A percentile compares a stretch with the other conserved stretches of the same genome.
Conservation (phyloP, 2,113 vertebrate genomes). For the Podarcis raffonei region DNA sequence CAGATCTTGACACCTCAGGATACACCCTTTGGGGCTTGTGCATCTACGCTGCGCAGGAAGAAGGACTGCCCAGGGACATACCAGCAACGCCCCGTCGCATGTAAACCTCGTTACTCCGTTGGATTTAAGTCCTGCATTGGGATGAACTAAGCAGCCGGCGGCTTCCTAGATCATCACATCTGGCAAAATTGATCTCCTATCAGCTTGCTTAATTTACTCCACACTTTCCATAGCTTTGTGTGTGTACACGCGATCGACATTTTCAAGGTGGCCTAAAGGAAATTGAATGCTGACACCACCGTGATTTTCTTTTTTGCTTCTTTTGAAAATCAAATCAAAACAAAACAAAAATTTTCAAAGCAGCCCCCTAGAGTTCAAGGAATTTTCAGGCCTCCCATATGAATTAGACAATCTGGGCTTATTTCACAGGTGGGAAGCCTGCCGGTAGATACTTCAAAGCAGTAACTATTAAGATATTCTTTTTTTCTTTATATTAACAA, state of each 20-base stretch:
- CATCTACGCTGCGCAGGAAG: conserved; percentile 85
- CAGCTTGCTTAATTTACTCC: conserved; percentile 1
- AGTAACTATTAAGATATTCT: conserved; percentile 21
- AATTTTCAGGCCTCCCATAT: conserved; percentile 33
- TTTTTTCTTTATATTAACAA: conserved; percentile 1
- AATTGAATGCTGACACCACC: conserved; percentile 29
- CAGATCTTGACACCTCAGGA: conserved; percentile 91
- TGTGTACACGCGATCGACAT: conserved; percentile 17
- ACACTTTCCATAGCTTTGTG: not conserved
- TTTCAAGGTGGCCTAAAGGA: conserved; percentile 33
- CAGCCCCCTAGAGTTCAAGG: conserved; percentile 40
- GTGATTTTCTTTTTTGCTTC: conserved; percentile 19
- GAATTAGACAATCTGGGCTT: conserved; percentile 2
- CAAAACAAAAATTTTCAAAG: conserved; percentile 40
- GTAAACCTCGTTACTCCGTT: conserved; percentile 31
- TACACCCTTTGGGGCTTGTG: conserved; percentile 89
- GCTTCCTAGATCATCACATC: conserved; percentile 17
- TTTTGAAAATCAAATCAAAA: conserved; percentile 36
- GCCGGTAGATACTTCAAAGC: conserved; percentile 9
- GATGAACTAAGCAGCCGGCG: conserved; percentile 22
- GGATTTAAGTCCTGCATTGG: conserved; percentile 41
- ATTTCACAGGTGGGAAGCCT: conserved; percentile 19
- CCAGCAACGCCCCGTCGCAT: conserved; percentile 31
- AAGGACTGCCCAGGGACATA: conserved; percentile 67
- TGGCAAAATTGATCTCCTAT: conserved; percentile 32